Evolutionary conservation across 1,140 invertebrate genomes (phyloP), one percentile per base, ranked within the genome.

Genomic region (Drosophila ambigua): DNA sequence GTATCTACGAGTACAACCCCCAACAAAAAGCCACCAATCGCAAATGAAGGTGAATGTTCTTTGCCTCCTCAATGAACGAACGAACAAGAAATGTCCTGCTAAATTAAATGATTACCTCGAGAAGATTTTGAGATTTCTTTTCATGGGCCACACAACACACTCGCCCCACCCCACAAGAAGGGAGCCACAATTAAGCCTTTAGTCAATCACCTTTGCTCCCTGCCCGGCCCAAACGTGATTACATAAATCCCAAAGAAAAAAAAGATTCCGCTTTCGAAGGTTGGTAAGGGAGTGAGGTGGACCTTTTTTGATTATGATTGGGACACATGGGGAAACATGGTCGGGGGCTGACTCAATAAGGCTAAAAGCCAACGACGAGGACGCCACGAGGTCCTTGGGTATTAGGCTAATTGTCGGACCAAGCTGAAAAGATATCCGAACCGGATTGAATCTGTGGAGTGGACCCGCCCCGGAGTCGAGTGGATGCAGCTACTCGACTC

Each of bases 351-450:
- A 57, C 77, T 78, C 82, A 85, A 85, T 85, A 85, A 65, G 74
- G 81, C 72, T 77, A 85, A 85, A 85, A 87, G 82, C 81, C 61
- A 73, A 71, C 31, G 31, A 46, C 72, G 71, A 75, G 54, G 26
- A 57, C n/a, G 66, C 46, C 72, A 53, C 73, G 52, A 46, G 78
- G 73, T 63, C 72, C 73, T 79, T 69, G 64, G 73, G 75, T 88
- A 85, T 85, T 85, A 85, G 71, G 79, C 82, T 85, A 85, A 85
- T 85, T 85, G 83, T 75, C 52, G 69, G 79, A 58, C 72, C 57
- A 62, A 62, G 31, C 77, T 71, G 71, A 72, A 82, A 76, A 87
- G 82, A 78, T 85, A 76, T 77, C 60, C 66, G 48, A 44, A 57
- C 61, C 44, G 28, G 61, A 65, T 63, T 72, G 49, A 46, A 59